A percentile compares a stretch with the other conserved stretches of the same genome.
phyloP scores from a whole-genome alignment of 2,888 invertebrate species.

The Ophion costatus region DNA sequence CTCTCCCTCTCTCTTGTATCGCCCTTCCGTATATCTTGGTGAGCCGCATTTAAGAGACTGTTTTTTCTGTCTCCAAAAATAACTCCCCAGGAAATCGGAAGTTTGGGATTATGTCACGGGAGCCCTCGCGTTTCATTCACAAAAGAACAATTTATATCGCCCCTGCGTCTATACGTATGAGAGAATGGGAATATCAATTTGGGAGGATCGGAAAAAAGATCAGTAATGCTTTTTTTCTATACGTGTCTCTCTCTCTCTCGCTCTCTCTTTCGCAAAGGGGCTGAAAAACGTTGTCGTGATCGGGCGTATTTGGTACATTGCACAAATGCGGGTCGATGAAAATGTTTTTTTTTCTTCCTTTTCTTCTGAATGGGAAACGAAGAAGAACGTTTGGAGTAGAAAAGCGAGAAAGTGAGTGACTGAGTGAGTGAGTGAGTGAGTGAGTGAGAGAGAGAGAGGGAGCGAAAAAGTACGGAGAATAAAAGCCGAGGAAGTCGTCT shows the following conservation, averaged over 20 bases:
- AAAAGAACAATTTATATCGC: slow-evolving; percentile 13
- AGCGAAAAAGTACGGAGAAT: slow-evolving; percentile 55
- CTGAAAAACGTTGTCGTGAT: slow-evolving; percentile 19
- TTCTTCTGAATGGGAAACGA: slow-evolving; percentile 31
- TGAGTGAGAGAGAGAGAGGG: slow-evolving; percentile 33
- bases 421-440: slow-evolving; percentile 14
- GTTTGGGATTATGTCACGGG: slow-evolving; percentile 18
- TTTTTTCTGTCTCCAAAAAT: slow-evolving; percentile 22
- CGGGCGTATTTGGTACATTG: slow-evolving; percentile 2
- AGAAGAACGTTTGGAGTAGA: slow-evolving; percentile 9
- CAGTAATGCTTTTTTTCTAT: not conserved
- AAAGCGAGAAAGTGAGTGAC: slow-evolving; percentile 4
- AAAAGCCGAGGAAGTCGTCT: slow-evolving; percentile 50
- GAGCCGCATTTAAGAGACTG: not conserved
- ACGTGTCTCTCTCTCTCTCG: not conserved
- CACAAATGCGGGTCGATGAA: slow-evolving; percentile 14
- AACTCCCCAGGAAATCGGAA: slow-evolving; percentile 25
- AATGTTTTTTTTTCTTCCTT: slow-evolving; percentile 18
- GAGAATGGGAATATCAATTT: not conserved
- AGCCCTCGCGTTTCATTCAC: slow-evolving; percentile 32
- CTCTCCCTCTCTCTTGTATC: not conserved
- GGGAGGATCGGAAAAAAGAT: slow-evolving; percentile 18
- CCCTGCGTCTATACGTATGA: not conserved
- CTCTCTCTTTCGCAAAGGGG: not conserved
- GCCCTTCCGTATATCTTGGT: not conserved